Percentiles rank a stretch among this genome's conserved stretches.
Evolutionary conservation across 2,888 invertebrate genomes (phyloP).

Genomic region (Heliconius erato): DNA sequence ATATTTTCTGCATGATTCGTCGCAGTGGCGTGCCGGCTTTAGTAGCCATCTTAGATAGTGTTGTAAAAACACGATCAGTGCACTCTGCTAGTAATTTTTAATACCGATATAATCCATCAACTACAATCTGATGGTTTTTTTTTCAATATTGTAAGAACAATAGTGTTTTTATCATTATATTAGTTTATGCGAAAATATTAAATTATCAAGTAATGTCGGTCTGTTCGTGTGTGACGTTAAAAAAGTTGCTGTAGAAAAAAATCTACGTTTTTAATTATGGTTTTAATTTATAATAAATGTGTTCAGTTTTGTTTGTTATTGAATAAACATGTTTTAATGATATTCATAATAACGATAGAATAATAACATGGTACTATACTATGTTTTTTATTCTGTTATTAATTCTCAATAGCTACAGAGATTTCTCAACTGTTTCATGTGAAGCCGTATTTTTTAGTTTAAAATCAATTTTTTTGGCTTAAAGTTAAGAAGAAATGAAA

Average conservation of each 20-base stretch:
- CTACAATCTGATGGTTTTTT: slow-evolving; percentile 45
- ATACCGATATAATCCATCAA: slow-evolving; percentile 43
- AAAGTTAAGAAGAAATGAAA: no score
- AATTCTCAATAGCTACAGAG: no score
- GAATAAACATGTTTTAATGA: no score
- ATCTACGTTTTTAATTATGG: background rate
- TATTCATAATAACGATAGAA: no score
- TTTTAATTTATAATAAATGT: background rate
- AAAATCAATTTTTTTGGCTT: no score
- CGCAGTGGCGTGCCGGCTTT: slow-evolving; percentile 12
- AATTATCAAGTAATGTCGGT: background rate
- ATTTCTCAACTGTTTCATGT: no score
- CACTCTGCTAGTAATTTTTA: slow-evolving; percentile 45
- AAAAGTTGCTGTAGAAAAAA: background rate
- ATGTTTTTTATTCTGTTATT: no score
- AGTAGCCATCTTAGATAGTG: slow-evolving; percentile 4
- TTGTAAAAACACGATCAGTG: slow-evolving; percentile 55
- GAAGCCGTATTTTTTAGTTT: no score
- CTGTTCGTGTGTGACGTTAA: slow-evolving; percentile 1
- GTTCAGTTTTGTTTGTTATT: no score
- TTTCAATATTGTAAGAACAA: slow-evolving; percentile 26
- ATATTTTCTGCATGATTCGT: background rate
- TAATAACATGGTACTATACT: no score
- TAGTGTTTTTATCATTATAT: slow-evolving; percentile 33
- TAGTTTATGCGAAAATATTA: slow-evolving; percentile 35